A percentile compares a stretch with the other conserved stretches of the same genome.
phyloP scores from a whole-genome alignment of 2,888 invertebrate genomes.

The Ophion slaviceki region DNA sequence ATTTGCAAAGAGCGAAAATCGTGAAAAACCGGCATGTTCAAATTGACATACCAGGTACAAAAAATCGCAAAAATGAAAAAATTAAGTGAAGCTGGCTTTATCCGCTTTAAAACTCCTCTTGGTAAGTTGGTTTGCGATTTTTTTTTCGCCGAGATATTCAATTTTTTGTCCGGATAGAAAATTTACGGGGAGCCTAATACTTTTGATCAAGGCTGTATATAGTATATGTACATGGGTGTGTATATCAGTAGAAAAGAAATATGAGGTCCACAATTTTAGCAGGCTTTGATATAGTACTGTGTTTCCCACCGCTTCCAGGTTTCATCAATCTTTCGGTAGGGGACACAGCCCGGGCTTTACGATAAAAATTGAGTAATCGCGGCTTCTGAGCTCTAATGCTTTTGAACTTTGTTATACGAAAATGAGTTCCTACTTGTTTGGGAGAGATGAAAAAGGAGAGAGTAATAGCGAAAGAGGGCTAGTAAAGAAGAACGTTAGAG shows the following conservation, averaged over 20 bases:
- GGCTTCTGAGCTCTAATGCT: slow-evolving; percentile 61
- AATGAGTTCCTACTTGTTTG: slow-evolving; percentile 59
- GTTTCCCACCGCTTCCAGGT: slow-evolving; percentile 38
- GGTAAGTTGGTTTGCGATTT: too few species aligned
- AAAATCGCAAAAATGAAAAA: too few species aligned
- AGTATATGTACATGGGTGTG: background rate
- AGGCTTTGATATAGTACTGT: slow-evolving; percentile 4
- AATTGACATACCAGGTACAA: too few species aligned
- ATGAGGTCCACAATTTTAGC: slow-evolving; percentile 29
- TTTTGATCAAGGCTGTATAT: too few species aligned
- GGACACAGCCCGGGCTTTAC: slow-evolving; percentile 55
- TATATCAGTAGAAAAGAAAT: background rate
- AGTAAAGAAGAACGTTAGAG: slow-evolving; percentile 4
- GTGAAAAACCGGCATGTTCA: too few species aligned
- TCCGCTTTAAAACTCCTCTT: too few species aligned
- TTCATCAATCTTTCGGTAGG: slow-evolving; percentile 62
- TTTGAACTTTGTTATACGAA: slow-evolving; percentile 64
- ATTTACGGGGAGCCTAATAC: too few species aligned
- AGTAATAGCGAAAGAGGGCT: slow-evolving; percentile 3
- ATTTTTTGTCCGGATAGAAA: too few species aligned
- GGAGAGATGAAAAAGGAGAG: slow-evolving; percentile 8
- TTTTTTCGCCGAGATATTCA: too few species aligned
- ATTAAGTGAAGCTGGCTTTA: too few species aligned
- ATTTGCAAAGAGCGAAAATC: too few species aligned
- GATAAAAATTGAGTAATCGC: slow-evolving; percentile 68